A percentile compares a stretch with the other conserved stretches of the same genome.
These are phyloP conservation scores for Puffinus mauretanicus DNA, from an alignment of 2,113 vertebrate species.

Conservation along the genomic window DNA sequence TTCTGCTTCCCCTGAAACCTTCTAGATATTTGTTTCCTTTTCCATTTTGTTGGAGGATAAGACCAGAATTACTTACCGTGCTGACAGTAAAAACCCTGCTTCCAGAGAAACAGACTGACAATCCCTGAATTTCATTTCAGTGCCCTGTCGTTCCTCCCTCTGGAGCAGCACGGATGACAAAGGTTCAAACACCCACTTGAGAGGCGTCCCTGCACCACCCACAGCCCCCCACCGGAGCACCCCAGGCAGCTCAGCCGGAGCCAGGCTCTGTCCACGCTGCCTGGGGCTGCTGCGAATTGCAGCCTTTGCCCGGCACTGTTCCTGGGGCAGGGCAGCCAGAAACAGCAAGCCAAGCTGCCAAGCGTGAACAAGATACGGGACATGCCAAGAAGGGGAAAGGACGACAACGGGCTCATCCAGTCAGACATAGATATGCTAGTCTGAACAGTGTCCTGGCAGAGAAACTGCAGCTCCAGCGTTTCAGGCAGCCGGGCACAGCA, in stretches of 20 bases:
- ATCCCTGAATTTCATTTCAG: background rate
- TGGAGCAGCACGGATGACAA: background rate
- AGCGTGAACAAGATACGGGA: background rate
- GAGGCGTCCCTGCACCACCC: background rate
- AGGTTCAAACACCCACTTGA: background rate
- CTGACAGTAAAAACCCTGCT: background rate
- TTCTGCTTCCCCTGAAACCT: background rate
- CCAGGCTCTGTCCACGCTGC: background rate
- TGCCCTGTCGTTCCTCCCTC: background rate
- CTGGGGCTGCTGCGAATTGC: background rate
- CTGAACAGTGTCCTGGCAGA: background rate
- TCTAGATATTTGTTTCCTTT: background rate
- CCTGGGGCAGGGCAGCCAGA: background rate
- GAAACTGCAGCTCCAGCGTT: background rate
- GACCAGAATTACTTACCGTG: background rate
- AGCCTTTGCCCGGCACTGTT: background rate
- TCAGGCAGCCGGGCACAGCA: background rate
- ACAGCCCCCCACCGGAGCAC: fast-evolving
- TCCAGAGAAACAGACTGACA: background rate
- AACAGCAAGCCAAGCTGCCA: background rate
- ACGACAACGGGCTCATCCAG: background rate
- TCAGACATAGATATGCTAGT: background rate
- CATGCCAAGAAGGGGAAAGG: background rate
- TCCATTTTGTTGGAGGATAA: background rate
- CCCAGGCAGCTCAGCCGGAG: background rate